These are phyloP conservation scores for Pangasianodon hypophthalmus DNA, from an alignment of 2,113 vertebrate genomes.

Conservation along the genomic window DNA sequence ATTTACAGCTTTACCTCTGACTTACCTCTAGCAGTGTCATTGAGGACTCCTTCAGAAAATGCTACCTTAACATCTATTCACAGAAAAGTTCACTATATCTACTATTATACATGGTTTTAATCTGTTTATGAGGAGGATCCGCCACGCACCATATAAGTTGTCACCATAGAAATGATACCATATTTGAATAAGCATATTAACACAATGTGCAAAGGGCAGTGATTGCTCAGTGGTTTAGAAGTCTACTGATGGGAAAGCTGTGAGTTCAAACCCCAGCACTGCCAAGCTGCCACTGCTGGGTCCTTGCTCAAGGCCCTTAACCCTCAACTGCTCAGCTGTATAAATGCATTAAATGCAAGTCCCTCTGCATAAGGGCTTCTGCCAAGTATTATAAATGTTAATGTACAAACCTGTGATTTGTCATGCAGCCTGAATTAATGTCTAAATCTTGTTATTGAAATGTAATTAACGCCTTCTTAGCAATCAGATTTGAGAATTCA, in stretches of 20 bases:
- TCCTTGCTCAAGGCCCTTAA: neutral
- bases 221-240: neutral
- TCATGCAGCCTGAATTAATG: neutral
- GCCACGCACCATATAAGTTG: neutral
- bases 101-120: neutral
- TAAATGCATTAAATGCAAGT: neutral
- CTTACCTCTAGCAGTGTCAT: neutral
- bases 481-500: neutral
- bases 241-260: neutral
- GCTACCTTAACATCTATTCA: neutral
- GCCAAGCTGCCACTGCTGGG: neutral
- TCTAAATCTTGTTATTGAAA: neutral
- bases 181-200: neutral
- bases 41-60: neutral
- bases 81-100: neutral
- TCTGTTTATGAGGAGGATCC: neutral
- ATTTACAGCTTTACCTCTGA: neutral
- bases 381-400: neutral
- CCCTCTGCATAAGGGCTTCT: neutral
- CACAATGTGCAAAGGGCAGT: neutral
- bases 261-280: neutral
- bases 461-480: neutral
- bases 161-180: neutral
- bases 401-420: neutral
- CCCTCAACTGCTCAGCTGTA: neutral